phyloP scores from a whole-genome alignment of 2,888 invertebrate species.

The Magallana nippona region DNA sequence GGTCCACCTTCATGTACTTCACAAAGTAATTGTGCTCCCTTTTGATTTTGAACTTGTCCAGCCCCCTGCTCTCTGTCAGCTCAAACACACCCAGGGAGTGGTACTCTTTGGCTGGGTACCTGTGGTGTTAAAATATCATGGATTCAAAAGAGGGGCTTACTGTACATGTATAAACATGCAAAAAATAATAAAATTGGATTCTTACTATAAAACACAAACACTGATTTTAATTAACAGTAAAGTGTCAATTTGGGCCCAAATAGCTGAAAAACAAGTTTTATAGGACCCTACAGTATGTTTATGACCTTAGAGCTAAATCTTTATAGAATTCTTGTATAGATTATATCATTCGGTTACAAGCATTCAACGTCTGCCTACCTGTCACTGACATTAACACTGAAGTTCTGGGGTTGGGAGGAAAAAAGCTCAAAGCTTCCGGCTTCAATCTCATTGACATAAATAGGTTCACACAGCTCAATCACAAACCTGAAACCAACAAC shows the following conservation, averaged over 20 bases:
- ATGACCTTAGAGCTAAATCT: too few species aligned
- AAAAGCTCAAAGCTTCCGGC: conserved; percentile 98
- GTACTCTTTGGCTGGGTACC: conserved; percentile 88
- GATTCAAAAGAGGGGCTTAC: not conserved
- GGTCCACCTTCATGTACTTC: conserved; percentile 83
- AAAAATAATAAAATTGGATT: too few species aligned
- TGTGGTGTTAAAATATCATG: conserved; percentile 47
- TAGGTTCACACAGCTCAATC: conserved; percentile 97
- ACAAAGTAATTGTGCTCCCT: conserved; percentile 66
- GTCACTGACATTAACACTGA: conserved; percentile 83
- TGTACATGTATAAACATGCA: too few species aligned
- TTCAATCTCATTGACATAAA: conserved; percentile 92
- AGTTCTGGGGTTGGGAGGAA: conserved; percentile 96
- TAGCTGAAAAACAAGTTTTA: not conserved
- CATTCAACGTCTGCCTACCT: conserved; percentile 65
- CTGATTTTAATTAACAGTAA: too few species aligned
- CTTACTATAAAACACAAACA: not conserved
- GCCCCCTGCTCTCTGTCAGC: conserved; percentile 91
- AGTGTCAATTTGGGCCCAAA: not conserved
- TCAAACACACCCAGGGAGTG: conserved; percentile 91
- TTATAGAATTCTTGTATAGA: too few species aligned
- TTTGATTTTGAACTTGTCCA: conserved; percentile 90
- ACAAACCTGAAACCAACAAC: conserved; percentile 86
- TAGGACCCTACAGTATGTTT: not conserved
- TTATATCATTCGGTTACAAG: not conserved